Percentiles rank a stretch among this genome's conserved stretches.
These are phyloP conservation scores for Leptopilina syphax DNA, from an alignment of 2,888 invertebrate species.

Conservation along the genomic window DNA sequence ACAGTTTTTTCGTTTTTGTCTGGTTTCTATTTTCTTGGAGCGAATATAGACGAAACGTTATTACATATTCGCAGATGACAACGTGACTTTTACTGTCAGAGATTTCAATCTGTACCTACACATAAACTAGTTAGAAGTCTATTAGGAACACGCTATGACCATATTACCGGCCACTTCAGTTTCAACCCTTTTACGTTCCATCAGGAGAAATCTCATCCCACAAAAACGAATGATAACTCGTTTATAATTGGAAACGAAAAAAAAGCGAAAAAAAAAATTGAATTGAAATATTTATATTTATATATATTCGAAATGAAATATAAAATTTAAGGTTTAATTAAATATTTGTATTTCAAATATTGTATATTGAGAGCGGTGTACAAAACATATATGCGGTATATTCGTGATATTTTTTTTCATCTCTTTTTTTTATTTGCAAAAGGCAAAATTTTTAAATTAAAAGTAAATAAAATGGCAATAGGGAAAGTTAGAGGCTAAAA, in stretches of 20 bases:
- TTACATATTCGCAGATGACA: slow-evolving; percentile 16
- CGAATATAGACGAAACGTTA: slow-evolving; percentile 8
- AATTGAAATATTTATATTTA: background rate
- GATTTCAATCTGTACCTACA: slow-evolving; percentile 20
- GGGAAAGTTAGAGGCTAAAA: too few relatives aligned
- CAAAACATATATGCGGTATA: too few relatives aligned
- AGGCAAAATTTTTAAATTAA: too few relatives aligned
- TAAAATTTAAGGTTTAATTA: too few relatives aligned
- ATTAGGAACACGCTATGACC: slow-evolving; percentile 24
- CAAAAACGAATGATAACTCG: slow-evolving; percentile 5
- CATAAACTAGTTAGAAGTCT: slow-evolving; percentile 16
- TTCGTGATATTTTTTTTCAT: too few relatives aligned
- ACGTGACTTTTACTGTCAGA: slow-evolving; percentile 15
- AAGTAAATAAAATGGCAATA: too few relatives aligned
- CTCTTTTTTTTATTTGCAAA: too few relatives aligned
- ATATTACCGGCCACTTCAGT: slow-evolving; percentile 29
- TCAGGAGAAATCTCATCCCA: slow-evolving; percentile 16
- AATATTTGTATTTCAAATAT: too few relatives aligned
- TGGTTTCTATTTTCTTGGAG: background rate
- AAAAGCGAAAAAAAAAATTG: background rate
- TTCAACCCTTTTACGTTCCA: slow-evolving; percentile 25
- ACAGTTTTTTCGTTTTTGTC: background rate
- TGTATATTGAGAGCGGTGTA: too few relatives aligned
- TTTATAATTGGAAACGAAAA: background rate
- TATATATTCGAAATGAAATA: too few relatives aligned